A percentile compares a stretch with the other conserved stretches of the same genome.
phyloP scores from a whole-genome alignment of 2,113 vertebrate genomes.

The Halcyon malimbica region DNA sequence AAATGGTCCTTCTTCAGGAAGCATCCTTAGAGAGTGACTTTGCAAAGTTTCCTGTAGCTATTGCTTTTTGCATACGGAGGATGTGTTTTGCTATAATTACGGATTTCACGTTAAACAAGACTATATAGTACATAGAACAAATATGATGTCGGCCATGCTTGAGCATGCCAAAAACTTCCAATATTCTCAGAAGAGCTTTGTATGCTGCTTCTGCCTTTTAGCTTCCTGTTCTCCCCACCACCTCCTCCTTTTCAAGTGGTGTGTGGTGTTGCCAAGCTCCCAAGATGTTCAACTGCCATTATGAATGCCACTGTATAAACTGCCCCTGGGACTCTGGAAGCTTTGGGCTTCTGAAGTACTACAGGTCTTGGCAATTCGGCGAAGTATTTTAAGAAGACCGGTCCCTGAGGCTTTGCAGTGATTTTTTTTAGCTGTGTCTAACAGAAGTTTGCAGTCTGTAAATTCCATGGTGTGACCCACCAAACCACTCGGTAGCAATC shows the following conservation, averaged over 20 bases:
- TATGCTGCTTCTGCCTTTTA: not conserved
- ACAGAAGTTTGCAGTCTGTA: not conserved
- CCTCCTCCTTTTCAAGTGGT: not conserved
- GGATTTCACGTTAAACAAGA: not conserved
- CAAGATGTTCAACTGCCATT: not conserved
- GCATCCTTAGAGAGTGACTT: not conserved
- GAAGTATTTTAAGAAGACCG: not conserved
- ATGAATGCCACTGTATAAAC: not conserved
- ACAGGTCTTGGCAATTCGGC: not conserved
- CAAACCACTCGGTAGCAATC: conserved; percentile 20
- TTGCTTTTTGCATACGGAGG: not conserved
- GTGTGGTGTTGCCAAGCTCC: not conserved
- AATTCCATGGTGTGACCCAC: not conserved
- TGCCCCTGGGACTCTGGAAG: not conserved
- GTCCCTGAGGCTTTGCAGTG: not conserved
- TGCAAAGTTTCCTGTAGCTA: not conserved
- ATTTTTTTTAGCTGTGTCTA: not conserved
- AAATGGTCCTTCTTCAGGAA: not conserved
- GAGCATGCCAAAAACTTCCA: not conserved
- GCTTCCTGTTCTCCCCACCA: not conserved
- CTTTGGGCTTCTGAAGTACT: not conserved
- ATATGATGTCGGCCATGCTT: not conserved
- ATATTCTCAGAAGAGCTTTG: not conserved
- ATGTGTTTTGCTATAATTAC: not conserved
- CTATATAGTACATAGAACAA: not conserved